phyloP scores from a whole-genome alignment of 2,113 vertebrate genomes.

The Cyphomyrus plagiostoma region DNA sequence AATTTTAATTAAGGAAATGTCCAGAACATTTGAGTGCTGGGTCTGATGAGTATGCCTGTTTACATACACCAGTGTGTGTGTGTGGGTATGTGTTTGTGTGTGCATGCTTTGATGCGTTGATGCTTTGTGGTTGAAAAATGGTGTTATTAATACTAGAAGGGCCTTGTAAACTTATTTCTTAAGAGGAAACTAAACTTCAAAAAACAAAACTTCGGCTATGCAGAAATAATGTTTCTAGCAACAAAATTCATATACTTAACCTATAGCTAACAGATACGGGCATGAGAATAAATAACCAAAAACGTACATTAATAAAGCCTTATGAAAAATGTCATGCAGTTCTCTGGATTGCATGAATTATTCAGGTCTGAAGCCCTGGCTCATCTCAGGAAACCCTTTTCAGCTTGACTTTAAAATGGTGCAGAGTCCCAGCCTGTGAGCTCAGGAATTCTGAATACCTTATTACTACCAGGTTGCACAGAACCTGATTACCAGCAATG shows the following conservation, averaged over 20 bases:
- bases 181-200: not conserved
- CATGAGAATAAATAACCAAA: not conserved
- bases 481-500: not conserved
- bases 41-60: not conserved
- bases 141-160: not conserved
- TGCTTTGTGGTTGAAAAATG: not conserved
- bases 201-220: not conserved
- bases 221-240: not conserved
- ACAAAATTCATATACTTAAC: not conserved
- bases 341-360: slow-evolving; percentile 11
- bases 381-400: not conserved
- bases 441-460: not conserved
- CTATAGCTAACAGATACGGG: not conserved
- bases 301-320: not conserved
- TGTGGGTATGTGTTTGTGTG: not conserved
- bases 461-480: not conserved
- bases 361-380: not conserved
- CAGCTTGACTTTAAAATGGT: not conserved
- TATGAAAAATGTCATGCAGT: not conserved
- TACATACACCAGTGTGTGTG: not conserved
- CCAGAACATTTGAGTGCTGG: not conserved
- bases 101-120: not conserved
- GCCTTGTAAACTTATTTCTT: not conserved
- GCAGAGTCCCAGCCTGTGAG: not conserved
- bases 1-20: not conserved